Evolutionary conservation across 37 sponge, comb jelly and placozoan species (phyloP).

Genomic region (Aplysina aerophoba): DNA sequence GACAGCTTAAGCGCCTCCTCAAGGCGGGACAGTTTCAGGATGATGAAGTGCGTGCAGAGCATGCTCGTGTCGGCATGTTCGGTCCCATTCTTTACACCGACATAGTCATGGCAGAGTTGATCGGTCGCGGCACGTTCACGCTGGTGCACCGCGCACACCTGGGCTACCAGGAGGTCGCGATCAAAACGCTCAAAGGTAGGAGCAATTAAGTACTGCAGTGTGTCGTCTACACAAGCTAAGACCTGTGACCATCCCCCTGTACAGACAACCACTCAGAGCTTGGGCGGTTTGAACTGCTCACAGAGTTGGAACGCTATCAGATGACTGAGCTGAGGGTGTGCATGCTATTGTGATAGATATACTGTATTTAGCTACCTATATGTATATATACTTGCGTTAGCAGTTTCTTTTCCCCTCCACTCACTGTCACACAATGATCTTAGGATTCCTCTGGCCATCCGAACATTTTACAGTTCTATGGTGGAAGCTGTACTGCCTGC

Average conservation of each 20-base stretch:
- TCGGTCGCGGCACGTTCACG: slow-evolving; percentile 68
- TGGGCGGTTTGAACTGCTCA: slow-evolving; percentile 61
- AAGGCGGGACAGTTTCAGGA: no score
- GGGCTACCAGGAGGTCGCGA: slow-evolving; percentile 42
- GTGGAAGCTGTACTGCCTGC: slow-evolving; percentile 11
- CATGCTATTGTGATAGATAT: no score
- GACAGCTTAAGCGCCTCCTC: no score
- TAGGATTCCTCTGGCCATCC: slow-evolving; percentile 37
- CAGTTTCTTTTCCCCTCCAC: neutral
- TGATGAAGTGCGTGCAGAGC: no score
- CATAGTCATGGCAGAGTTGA: slow-evolving; percentile 68
- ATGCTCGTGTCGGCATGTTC: slow-evolving; percentile 29
- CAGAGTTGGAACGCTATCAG: slow-evolving; percentile 44
- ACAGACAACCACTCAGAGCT: slow-evolving; percentile 61
- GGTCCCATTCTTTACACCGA: slow-evolving; percentile 27
- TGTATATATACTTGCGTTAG: neutral
- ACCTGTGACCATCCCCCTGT: neutral
- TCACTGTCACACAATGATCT: neutral
- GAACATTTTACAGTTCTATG: slow-evolving; percentile 50
- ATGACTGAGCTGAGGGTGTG: neutral
- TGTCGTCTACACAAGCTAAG: neutral
- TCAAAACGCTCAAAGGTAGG: slow-evolving; percentile 72
- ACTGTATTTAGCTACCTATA: no score
- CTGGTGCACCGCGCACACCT: slow-evolving; percentile 62
- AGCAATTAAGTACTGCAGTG: neutral